Evolutionary conservation across 2,888 invertebrate genomes (phyloP).

Genomic region (Lasioglossum morio): DNA sequence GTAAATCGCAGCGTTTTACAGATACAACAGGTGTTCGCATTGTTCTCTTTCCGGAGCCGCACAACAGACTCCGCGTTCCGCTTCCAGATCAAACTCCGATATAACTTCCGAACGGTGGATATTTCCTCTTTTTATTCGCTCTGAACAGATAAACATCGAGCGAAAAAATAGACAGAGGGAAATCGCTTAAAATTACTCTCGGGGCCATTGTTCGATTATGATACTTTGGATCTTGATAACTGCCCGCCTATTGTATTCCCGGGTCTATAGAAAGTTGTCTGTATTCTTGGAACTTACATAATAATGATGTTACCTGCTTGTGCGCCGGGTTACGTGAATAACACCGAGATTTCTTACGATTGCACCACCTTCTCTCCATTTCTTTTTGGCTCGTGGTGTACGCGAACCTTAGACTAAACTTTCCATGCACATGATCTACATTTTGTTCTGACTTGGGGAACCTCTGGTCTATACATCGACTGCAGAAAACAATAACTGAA

Average conservation of each 20-base stretch:
- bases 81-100: neutral
- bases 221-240: constrained; percentile 5
- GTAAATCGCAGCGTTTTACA: neutral
- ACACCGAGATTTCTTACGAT: neutral
- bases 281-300: constrained; percentile 31
- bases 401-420: too few species aligned
- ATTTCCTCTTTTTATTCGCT: neutral
- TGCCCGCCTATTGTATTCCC: constrained; percentile 21
- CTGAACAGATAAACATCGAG: neutral
- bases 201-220: neutral
- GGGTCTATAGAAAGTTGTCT: constrained; percentile 1
- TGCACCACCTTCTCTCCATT: neutral
- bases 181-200: neutral
- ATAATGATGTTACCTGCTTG: constrained; percentile 7
- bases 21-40: constrained; percentile 13
- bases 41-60: neutral
- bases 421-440: too few species aligned
- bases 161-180: neutral
- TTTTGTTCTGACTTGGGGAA: too few species aligned
- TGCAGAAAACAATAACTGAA: too few species aligned
- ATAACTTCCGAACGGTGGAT: constrained; percentile 9
- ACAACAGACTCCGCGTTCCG: neutral
- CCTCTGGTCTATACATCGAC: too few species aligned
- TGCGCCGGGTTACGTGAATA: constrained; percentile 1
- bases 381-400: neutral